Evolutionary conservation across 53 echinoderm and acorn worm genomes (phyloP), one percentile per base, ranked within the genome.

Genomic region (Pentamera pediparva): DNA sequence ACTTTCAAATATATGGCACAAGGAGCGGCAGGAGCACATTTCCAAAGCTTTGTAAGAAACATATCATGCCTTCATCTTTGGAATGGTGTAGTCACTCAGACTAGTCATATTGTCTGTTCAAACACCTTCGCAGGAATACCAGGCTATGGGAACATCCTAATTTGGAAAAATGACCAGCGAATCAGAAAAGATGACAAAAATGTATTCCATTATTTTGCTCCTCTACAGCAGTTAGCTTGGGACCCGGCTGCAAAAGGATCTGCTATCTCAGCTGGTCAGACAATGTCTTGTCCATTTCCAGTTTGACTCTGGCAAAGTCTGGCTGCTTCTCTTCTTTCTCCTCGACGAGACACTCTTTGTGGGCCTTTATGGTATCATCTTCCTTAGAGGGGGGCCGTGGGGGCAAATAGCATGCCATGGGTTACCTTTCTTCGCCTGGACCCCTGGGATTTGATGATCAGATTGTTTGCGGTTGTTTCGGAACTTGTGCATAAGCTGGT

Each of bases 391-490:
- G 13, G 0, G 74, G 75, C 18, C 62, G 24, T 9, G 39, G 33
- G 1, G 82, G 75, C 30, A 28, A 38, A 39, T 82, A 75, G 32
- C 75, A 75, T 0, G 24, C 22, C 34, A 82, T 75, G 0, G 75
- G 75, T 59, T 75, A 82, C 35, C 62, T n/a, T n/a, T n/a, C n/a
- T n/a, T n/a, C n/a, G n/a, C n/a, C n/a, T n/a, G n/a, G n/a, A n/a
- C n/a, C n/a, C n/a, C n/a, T n/a, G n/a, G n/a, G n/a, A n/a, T n/a
- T n/a, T n/a, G n/a, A n/a, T n/a, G n/a, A n/a, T 45, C 45, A 45
- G 10, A 45, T 10, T 17, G 45, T 45, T 17, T 45, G 45, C 17
- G 45, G 17, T 45, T 45, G 45, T 45, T 45, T 45, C 45, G 10
- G 17, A 45, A 45, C 17, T 45, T 45, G 45, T 45, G 17, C 45